Evolutionary conservation across 2,888 invertebrate genomes (phyloP).

Genomic region (Hirtodrosophila histrioides): DNA sequence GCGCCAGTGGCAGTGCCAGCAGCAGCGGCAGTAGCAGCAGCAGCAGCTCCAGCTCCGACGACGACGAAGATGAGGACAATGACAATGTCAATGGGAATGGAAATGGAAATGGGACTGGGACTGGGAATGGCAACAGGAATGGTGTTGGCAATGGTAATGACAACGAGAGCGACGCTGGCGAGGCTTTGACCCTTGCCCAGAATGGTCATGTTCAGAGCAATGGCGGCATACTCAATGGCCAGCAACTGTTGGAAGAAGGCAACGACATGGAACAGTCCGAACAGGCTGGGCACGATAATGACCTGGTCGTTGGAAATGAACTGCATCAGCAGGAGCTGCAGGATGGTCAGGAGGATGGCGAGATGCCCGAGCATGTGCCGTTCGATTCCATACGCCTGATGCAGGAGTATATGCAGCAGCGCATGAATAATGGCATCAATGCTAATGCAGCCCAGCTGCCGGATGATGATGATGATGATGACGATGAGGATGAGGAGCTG

Average conservation of each 20-base stretch:
- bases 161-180: slow-evolving; percentile 36
- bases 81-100: slow-evolving; percentile 32
- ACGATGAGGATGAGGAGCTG: slow-evolving; percentile 79
- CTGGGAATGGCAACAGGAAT: slow-evolving; percentile 25
- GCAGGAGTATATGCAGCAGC: slow-evolving; percentile 83
- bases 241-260: slow-evolving; percentile 11
- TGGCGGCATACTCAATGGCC: slow-evolving; percentile 35
- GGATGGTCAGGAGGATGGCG: slow-evolving; percentile 58
- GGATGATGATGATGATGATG: slow-evolving; percentile 55
- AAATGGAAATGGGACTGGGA: slow-evolving; percentile 28
- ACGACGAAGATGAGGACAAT: slow-evolving; percentile 60
- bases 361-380: slow-evolving; percentile 65
- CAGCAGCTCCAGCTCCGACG: slow-evolving; percentile 55
- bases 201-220: slow-evolving; percentile 49
- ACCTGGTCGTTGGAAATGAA: too few relatives aligned
- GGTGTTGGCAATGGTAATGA: slow-evolving; percentile 2
- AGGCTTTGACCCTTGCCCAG: slow-evolving; percentile 23
- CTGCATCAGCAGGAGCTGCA: slow-evolving; percentile 9
- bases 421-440: slow-evolving; percentile 73
- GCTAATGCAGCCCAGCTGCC: not conserved
- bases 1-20: slow-evolving; percentile 35
- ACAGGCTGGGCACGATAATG: slow-evolving; percentile 3
- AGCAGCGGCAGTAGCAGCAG: slow-evolving; percentile 39
- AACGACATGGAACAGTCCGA: slow-evolving; percentile 11
- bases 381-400: slow-evolving; percentile 82